A percentile compares a stretch with the other conserved stretches of the same genome.
Conservation (phyloP, 2,888 invertebrate species). For the Prenolepis imparis region DNA sequence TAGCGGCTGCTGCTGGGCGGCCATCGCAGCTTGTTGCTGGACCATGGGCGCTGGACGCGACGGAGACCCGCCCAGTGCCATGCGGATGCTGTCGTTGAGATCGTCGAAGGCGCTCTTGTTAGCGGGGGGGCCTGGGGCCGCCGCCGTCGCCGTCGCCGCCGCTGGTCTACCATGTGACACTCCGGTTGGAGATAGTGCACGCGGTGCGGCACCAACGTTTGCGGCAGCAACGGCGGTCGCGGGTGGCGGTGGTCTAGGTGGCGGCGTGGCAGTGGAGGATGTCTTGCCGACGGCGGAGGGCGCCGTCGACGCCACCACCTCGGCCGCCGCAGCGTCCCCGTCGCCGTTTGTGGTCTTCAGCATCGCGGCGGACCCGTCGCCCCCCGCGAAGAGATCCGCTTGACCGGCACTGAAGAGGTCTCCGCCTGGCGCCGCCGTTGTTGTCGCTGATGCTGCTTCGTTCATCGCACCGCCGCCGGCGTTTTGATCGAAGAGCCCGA, state of each 20-base stretch:
- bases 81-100: slow-evolving; percentile 90
- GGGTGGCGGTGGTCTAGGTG: slow-evolving; percentile 86
- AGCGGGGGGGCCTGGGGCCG: slow-evolving; percentile 83
- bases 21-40: slow-evolving; percentile 72
- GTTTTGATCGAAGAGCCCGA: slow-evolving; percentile 80
- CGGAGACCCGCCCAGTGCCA: slow-evolving; percentile 90
- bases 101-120: slow-evolving; percentile 90
- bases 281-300: slow-evolving; percentile 77
- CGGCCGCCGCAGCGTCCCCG: slow-evolving; percentile 77
- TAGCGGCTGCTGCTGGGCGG: slow-evolving; percentile 73
- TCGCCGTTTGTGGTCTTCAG: slow-evolving; percentile 77
- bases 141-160: slow-evolving; percentile 87
- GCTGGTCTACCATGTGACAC: slow-evolving; percentile 85
- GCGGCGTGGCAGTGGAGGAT: slow-evolving; percentile 84
- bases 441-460: slow-evolving; percentile 17
- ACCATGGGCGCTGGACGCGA: slow-evolving; percentile 82
- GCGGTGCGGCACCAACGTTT: slow-evolving; percentile 81
- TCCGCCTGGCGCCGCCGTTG: slow-evolving; percentile 66
- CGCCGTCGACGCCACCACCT: slow-evolving; percentile 75
- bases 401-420: slow-evolving; percentile 84
- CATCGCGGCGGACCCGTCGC: slow-evolving; percentile 81
- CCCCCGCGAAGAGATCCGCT: slow-evolving; percentile 83
- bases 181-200: slow-evolving; percentile 85
- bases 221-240: slow-evolving; percentile 74
- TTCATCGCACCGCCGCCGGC: slow-evolving; percentile 50